Conservation (phyloP, 2,113 vertebrate species). For the Melanostigma gelatinosum region DNA sequence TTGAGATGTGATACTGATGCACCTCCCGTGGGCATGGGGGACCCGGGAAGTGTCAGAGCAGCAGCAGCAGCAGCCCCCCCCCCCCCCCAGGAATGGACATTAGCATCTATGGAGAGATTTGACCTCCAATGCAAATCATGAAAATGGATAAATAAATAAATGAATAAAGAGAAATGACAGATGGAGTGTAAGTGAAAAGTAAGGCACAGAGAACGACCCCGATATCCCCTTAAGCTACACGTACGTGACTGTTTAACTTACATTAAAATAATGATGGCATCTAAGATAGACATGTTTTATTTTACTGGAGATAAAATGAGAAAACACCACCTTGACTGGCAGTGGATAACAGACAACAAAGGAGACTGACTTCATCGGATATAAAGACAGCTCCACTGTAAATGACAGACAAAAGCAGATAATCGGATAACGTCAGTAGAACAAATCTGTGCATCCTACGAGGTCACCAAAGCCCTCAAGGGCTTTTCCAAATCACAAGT, state of each 20-base stretch:
- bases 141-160: constrained; percentile 13
- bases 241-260: background rate
- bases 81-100: constrained; percentile 21
- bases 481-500: background rate
- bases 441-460: background rate
- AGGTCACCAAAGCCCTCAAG: background rate
- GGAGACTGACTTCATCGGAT: background rate
- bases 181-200: background rate
- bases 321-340: background rate
- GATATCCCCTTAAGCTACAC: background rate
- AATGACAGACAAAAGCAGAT: background rate
- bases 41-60: constrained; percentile 50
- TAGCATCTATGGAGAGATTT: background rate
- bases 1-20: constrained; percentile 59
- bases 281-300: background rate
- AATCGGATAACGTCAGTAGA: background rate
- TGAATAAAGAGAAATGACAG: background rate
- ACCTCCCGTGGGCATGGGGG: constrained; percentile 38
- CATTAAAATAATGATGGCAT: background rate
- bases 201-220: background rate
- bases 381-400: background rate
- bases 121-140: constrained; percentile 9
- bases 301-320: background rate
- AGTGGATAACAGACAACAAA: background rate
- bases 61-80: background rate